Base-by-base conservation (phyloP, 1,140 invertebrate genomes). In the Tetramorium parvispinum region DNA sequence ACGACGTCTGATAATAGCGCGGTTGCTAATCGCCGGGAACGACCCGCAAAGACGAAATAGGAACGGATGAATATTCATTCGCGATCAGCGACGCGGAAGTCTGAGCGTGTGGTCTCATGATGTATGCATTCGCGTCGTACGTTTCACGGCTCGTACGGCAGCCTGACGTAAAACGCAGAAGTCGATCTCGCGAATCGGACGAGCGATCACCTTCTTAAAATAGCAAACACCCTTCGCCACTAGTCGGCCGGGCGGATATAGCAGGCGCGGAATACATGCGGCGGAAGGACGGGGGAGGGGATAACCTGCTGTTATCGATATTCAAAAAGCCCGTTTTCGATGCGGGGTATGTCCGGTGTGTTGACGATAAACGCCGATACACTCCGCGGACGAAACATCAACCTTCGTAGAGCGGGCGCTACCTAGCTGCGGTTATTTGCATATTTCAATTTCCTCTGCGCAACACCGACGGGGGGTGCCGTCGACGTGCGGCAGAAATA, bases 361-460 rank as follows among this genome's bases (percentile, higher is more conserved):
- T 77, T 61, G 81, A 88, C 89, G 86, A 90, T 90, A 88, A 87
- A 87, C 59, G 88, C 86, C 89, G 82, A 90, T 90, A 88, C 65
- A 68, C 85, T 90, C 70, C 59, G 81, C 76, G 77, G 76, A 89
- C 78, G 88, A 77, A 88, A 85, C 89, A 88, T 90, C 88, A 90
- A 73, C 81, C 81, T 90, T 88, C 70, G 86, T 55, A 13, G 57
- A 32, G 61, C 16, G 59, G 86, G 51, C 63, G 87, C 88, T 89
- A 82, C 87, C 59, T 77, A 57, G 78, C 87, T 87, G 88, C 79
- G 92, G 91, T 92, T 92, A 92, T 92, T 92, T 92, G 91, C 92
- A 92, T 92, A 92, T 92, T 92, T 92, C 92, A 92, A 92, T 92
- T 92, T 92, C 91, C 91, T 92, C 91, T 91, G 91, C 90, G 88